phyloP scores from a whole-genome alignment of 2,888 invertebrate genomes.

The Tribolium freemani region DNA sequence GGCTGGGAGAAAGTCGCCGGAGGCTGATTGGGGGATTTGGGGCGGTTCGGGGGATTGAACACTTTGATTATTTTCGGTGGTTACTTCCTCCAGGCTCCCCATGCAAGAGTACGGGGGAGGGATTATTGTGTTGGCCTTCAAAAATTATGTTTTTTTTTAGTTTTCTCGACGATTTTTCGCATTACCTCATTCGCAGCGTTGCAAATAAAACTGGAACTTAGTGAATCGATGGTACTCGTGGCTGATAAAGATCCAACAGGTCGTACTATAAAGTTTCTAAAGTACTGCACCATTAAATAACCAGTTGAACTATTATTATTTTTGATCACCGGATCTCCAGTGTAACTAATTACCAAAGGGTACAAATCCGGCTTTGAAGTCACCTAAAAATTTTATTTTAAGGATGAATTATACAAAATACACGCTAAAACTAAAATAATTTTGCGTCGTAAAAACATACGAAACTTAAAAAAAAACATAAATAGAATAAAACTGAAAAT shows the following conservation, averaged over 20 bases:
- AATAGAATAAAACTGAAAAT: too few species aligned
- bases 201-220: constrained; percentile 90
- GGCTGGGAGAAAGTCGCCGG: constrained; percentile 60
- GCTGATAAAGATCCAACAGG: constrained; percentile 85
- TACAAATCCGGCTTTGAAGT: constrained; percentile 89
- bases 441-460: too few species aligned
- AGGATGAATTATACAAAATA: too few species aligned
- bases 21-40: constrained; percentile 59
- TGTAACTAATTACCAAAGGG: constrained; percentile 86
- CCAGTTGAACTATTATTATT: constrained; percentile 79
- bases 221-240: constrained; percentile 87
- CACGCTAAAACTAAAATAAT: too few species aligned
- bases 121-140: constrained; percentile 81
- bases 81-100: constrained; percentile 79
- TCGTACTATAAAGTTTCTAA: constrained; percentile 83
- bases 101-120: constrained; percentile 89
- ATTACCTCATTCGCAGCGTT: constrained; percentile 84
- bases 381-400: constrained; percentile 70
- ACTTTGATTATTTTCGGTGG: constrained; percentile 59
- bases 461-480: too few species aligned
- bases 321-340: constrained; percentile 76
- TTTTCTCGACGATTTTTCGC: background rate
- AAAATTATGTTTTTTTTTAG: background rate
- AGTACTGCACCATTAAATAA: constrained; percentile 88
- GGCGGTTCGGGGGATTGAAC: constrained; percentile 45